These are phyloP conservation scores for Argyrosomus regius DNA, from an alignment of 2,797 vertebrate species.

Conservation along the genomic window DNA sequence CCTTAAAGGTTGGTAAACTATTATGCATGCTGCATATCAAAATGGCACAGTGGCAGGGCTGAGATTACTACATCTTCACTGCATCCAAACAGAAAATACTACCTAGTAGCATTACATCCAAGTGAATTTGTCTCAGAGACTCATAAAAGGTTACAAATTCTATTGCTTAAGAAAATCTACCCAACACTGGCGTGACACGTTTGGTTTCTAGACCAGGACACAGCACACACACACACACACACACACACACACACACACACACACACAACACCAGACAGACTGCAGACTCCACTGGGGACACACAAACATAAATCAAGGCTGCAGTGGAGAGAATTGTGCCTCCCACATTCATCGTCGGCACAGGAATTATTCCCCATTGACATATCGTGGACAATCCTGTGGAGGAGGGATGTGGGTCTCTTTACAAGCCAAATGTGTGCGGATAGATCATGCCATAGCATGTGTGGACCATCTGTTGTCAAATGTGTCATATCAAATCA, in stretches of 20 bases:
- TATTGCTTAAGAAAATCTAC: neutral
- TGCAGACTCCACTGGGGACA: slow-evolving; percentile 48
- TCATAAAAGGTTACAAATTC: neutral
- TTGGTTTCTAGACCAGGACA: slow-evolving; percentile 6
- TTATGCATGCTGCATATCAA: neutral
- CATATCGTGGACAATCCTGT: neutral
- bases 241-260: slow-evolving; percentile 1
- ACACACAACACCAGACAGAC: slow-evolving; percentile 25
- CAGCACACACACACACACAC: neutral
- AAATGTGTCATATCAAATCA: slow-evolving; percentile 13
- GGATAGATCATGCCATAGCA: neutral
- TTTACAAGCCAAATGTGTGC: slow-evolving; percentile 9
- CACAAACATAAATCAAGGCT: slow-evolving; percentile 36
- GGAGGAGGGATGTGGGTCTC: neutral
- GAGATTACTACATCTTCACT: neutral
- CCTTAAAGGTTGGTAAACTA: neutral
- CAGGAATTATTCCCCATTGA: slow-evolving; percentile 17
- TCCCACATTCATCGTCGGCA: slow-evolving; percentile 20
- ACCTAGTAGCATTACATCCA: neutral
- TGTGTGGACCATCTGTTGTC: neutral
- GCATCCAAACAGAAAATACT: slow-evolving; percentile 10
- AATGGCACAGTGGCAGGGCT: neutral
- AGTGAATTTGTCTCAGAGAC: neutral
- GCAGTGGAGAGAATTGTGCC: slow-evolving; percentile 15
- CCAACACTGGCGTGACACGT: neutral